Evolutionary conservation across 2,797 vertebrate species (phyloP), one percentile per base, ranked within the genome.

Genomic region (Protonibea diacanthus): DNA sequence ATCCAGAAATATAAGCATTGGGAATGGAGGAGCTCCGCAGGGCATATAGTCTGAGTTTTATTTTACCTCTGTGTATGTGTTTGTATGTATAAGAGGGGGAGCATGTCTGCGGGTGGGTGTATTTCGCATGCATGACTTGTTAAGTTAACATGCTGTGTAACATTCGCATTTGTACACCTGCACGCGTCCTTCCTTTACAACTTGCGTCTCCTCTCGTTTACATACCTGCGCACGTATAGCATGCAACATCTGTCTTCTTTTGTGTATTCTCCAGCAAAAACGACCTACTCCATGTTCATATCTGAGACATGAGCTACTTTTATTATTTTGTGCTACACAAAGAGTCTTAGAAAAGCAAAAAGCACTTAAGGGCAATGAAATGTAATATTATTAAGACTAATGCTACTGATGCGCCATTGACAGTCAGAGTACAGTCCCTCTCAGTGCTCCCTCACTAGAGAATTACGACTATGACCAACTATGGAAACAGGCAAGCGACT

Each of bases 1-100:
- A 56, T 85, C 74, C 78, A 81, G 79, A 87, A 84, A 89, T 83
- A 75, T 75, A 76, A 73, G 80, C 76, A 67, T 72, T 29, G 63
- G 66, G 75, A 84, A 76, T 78, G 80, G 12, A 59, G 48, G 72
- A 83, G 70, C 72, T 84, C 88, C 49, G 52, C 78, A 0, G 84
- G 88, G 86, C 80, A 76, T 63, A 60, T 3, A 14, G 63, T 72
- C 84, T 70, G 70, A 82, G 74, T 74, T 76, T 78, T 59, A 77
- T 80, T 85, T 71, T 61, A 79, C 65, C 48, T 68, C 70, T 17
- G 20, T 74, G 56, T 65, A 14, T 78, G 70, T 74, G 59, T 67
- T 53, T 76, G 63, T 68, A 4, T 44, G 62, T 66, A 49, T 76
- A 47, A 33, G 58, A 20, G 6, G 42, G 42, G 42, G 13, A 10